Evolutionary conservation across 2,113 vertebrate genomes (phyloP), one percentile per base, ranked within the genome.

Genomic region (Pangasianodon gigas): DNA sequence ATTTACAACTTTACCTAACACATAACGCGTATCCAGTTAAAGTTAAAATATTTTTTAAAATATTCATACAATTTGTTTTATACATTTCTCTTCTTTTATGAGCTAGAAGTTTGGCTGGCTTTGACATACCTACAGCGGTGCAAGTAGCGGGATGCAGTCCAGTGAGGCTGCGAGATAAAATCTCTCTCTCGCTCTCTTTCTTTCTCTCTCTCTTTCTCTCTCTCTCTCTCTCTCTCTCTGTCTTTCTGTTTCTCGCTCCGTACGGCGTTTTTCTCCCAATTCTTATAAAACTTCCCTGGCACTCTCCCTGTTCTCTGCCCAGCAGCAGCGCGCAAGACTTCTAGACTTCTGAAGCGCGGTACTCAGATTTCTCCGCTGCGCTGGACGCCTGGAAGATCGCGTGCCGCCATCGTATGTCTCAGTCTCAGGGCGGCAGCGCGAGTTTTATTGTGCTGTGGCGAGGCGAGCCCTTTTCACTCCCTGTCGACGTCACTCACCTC

Each of bases 401-500:
- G 48, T 54, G 48, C 32, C 52, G 32, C 94, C 93, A 96, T 97
- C 97, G 97, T 98, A 96, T 96, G 96, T 79, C 71, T 44, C 71
- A 58, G 14, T 21, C 21, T 79, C 86, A n/a, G 52, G 41, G 14
- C 52, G 54, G 54, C 54, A 13, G 54, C 1, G 51, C 74, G 62
- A 79, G 71, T 87, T 87, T 87, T 87, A 87, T 79, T 62, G 13
- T 79, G 71, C 32, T n/a, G 37, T 48, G 54, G 54, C 54, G 37
- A 79, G 74, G 32, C 96, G 95, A 97, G 96, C 96, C 96, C 95
- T 96, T 96, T 97, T 96, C 96, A 96, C 94, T 95, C 94, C 96
- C 96, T 97, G 24, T 96, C 96, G 96, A 98, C 98, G 98, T 98
- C 98, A 98, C 95, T 96, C 96, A 93, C 93, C 67, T 52, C 84